These are phyloP conservation scores for Cathartes aura DNA, from an alignment of 2,113 vertebrate species.

Conservation along the genomic window DNA sequence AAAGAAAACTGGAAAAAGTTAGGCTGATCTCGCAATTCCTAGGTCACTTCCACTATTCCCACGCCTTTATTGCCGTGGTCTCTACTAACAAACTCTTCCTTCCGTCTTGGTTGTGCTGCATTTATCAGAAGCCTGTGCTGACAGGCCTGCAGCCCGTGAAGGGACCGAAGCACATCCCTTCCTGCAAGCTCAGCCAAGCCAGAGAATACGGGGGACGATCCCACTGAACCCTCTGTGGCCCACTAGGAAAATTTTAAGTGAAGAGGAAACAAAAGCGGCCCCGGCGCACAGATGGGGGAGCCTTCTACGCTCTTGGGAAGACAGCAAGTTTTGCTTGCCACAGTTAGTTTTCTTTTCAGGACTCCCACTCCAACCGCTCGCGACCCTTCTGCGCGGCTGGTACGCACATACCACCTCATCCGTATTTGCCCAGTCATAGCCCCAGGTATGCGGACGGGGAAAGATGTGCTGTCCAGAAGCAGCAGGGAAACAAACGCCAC, in stretches of 20 bases:
- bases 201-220: rapidly evolving
- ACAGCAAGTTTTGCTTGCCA: not conserved
- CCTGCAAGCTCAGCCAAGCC: not conserved
- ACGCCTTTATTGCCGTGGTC: rapidly evolving
- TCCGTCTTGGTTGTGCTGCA: not conserved
- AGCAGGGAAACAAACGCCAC: no score
- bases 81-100: not conserved
- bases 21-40: not conserved
- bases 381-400: not conserved
- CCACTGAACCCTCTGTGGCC: not conserved
- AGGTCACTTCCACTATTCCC: not conserved
- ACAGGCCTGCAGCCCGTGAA: not conserved
- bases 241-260: not conserved
- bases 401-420: not conserved
- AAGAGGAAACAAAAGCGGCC: not conserved
- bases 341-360: not conserved
- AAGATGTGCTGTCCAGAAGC: not conserved
- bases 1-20: not conserved
- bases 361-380: not conserved
- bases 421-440: not conserved
- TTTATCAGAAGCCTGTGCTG: not conserved
- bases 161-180: no score
- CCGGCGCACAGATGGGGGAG: not conserved
- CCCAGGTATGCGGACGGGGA: not conserved
- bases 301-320: not conserved